These are phyloP conservation scores for Bellardia pandia DNA, from an alignment of 2,888 invertebrate genomes.

Conservation along the genomic window DNA sequence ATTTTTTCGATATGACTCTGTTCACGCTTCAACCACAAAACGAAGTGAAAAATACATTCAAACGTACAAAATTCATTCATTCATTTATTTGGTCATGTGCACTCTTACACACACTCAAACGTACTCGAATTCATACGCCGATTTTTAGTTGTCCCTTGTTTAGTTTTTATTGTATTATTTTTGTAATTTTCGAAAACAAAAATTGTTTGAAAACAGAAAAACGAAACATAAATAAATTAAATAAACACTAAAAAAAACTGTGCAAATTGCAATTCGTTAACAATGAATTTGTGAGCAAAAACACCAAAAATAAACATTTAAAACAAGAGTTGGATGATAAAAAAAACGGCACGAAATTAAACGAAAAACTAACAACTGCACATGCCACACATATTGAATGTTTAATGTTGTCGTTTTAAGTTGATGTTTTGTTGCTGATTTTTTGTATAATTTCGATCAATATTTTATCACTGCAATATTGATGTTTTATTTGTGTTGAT, in stretches of 20 bases:
- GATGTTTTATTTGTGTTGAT: slow-evolving; percentile 12
- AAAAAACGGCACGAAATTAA: slow-evolving; percentile 30
- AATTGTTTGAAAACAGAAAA: slow-evolving; percentile 52
- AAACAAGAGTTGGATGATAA: neutral
- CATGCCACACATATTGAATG: slow-evolving; percentile 55
- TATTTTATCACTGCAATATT: slow-evolving; percentile 16
- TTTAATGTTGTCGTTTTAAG: slow-evolving; percentile 56
- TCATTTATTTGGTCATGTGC: slow-evolving; percentile 44
- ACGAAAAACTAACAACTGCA: slow-evolving; percentile 39
- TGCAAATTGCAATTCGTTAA: slow-evolving; percentile 73
- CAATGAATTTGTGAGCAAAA: slow-evolving; percentile 65
- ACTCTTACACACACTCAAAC: neutral
- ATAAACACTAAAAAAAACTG: slow-evolving; percentile 71
- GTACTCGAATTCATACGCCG: neutral
- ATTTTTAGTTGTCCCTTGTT: slow-evolving; percentile 38
- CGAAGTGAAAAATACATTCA: slow-evolving; percentile 66
- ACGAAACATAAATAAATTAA: slow-evolving; percentile 70
- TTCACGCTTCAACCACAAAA: slow-evolving; percentile 73
- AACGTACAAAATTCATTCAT: slow-evolving; percentile 55
- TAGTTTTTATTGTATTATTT: slow-evolving; percentile 54
- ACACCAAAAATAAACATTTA: neutral
- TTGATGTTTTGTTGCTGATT: slow-evolving; percentile 25
- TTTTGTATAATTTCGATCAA: slow-evolving; percentile 25
- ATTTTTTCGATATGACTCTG: slow-evolving; percentile 59
- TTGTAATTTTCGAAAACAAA: slow-evolving; percentile 59